phyloP scores from a whole-genome alignment of 2,888 invertebrate genomes.

The Griposia aprilina region DNA sequence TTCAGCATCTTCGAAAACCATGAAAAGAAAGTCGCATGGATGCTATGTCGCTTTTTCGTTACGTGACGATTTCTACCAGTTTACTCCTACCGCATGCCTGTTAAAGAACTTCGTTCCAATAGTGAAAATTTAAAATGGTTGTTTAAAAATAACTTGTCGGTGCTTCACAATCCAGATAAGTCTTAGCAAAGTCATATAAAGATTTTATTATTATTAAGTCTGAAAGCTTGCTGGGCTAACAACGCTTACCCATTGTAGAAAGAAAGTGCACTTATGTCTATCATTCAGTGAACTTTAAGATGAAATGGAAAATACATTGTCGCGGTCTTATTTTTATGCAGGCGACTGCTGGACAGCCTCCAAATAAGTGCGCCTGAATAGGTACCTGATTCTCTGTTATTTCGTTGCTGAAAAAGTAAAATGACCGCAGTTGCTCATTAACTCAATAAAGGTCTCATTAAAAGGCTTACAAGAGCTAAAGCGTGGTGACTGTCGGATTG shows the following conservation, averaged over 20 bases:
- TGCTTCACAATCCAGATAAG: neutral
- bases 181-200: neutral
- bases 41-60: too few species aligned
- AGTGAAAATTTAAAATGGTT: neutral
- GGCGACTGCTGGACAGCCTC: neutral
- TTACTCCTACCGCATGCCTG: too few species aligned
- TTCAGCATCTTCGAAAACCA: too few species aligned
- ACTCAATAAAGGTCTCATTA: neutral
- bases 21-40: too few species aligned
- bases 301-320: neutral
- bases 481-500: too few species aligned
- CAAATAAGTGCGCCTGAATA: neutral
- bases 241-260: neutral
- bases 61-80: too few species aligned
- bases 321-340: neutral
- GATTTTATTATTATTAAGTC: conserved; percentile 13
- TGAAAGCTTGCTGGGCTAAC: conserved; percentile 9
- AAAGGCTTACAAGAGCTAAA: too few species aligned
- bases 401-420: neutral
- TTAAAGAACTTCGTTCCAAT: too few species aligned
- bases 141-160: neutral
- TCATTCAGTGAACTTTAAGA: conserved; percentile 5
- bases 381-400: neutral
- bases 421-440: too few species aligned
- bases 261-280: conserved; percentile 14